Evolutionary conservation across 2,797 vertebrate species (phyloP).

Genomic region (Carcharodon carcharias): DNA sequence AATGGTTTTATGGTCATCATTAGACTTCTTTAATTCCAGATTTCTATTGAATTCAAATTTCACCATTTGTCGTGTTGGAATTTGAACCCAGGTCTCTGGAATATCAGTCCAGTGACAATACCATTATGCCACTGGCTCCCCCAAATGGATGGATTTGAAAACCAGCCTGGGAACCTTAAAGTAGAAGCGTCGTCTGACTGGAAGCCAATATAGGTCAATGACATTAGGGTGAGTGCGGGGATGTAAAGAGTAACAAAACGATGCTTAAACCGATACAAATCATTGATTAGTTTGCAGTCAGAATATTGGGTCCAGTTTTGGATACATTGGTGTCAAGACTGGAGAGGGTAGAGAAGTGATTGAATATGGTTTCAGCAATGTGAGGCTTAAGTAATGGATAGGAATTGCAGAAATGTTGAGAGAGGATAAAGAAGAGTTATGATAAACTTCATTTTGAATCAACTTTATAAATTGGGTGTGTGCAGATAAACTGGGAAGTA

Average conservation of each 20-base stretch:
- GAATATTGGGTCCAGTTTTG: background rate
- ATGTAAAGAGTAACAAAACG: background rate
- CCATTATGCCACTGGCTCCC: too few species aligned
- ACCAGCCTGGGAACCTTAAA: background rate
- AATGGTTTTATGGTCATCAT: too few species aligned
- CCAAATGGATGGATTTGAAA: background rate
- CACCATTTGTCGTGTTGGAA: too few species aligned
- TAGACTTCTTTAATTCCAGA: too few species aligned
- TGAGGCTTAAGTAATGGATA: background rate
- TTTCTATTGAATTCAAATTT: too few species aligned
- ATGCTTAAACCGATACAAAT: background rate
- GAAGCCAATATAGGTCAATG: background rate
- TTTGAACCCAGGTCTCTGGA: too few species aligned
- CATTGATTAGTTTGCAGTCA: background rate
- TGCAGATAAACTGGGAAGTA: too few species aligned
- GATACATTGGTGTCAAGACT: background rate
- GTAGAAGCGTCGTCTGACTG: background rate
- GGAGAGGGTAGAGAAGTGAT: background rate
- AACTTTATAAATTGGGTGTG: too few species aligned
- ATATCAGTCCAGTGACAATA: too few species aligned
- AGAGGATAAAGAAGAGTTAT: background rate
- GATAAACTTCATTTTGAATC: background rate
- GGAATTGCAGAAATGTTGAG: background rate
- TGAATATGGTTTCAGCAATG: background rate
- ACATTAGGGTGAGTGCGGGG: background rate